Conservation (phyloP, 1,140 invertebrate genomes). For the Diabrotica undecimpunctata region DNA sequence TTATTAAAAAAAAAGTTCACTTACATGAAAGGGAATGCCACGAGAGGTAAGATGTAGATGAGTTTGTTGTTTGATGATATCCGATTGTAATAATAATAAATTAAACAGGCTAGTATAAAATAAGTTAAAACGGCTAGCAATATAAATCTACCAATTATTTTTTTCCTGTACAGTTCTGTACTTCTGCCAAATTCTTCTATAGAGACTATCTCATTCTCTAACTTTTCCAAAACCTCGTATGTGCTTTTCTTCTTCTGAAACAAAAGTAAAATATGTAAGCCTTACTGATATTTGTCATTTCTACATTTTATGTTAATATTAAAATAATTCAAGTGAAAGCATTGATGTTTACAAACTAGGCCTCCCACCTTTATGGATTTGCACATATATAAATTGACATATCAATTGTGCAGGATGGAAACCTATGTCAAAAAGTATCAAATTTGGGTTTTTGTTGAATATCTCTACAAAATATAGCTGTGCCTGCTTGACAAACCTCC, state of each 20-base stretch:
- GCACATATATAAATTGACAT: too few species aligned
- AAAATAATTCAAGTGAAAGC: too few species aligned
- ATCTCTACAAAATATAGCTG: too few species aligned
- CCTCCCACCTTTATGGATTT: too few species aligned
- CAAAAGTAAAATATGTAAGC: neutral
- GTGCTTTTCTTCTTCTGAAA: slow-evolving; percentile 80
- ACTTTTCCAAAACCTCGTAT: slow-evolving; percentile 68
- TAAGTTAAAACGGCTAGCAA: slow-evolving; percentile 78
- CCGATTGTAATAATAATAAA: slow-evolving; percentile 77
- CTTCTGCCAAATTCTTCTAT: slow-evolving; percentile 75
- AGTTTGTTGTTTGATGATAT: slow-evolving; percentile 64
- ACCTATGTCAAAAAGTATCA: too few species aligned
- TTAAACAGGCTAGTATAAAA: slow-evolving; percentile 66
- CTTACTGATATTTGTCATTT: too few species aligned
- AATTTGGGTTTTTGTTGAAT: too few species aligned
- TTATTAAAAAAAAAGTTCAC: slow-evolving; percentile 42
- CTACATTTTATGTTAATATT: too few species aligned
- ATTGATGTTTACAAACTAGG: too few species aligned
- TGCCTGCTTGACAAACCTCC: too few species aligned
- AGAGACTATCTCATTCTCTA: slow-evolving; percentile 76
- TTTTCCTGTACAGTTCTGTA: slow-evolving; percentile 75
- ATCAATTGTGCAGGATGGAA: too few species aligned
- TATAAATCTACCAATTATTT: slow-evolving; percentile 73
- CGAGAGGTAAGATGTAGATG: slow-evolving; percentile 67
- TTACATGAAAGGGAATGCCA: slow-evolving; percentile 78